These are phyloP conservation scores for Clanis bilineata DNA, from an alignment of 2,888 invertebrate species.

Conservation along the genomic window DNA sequence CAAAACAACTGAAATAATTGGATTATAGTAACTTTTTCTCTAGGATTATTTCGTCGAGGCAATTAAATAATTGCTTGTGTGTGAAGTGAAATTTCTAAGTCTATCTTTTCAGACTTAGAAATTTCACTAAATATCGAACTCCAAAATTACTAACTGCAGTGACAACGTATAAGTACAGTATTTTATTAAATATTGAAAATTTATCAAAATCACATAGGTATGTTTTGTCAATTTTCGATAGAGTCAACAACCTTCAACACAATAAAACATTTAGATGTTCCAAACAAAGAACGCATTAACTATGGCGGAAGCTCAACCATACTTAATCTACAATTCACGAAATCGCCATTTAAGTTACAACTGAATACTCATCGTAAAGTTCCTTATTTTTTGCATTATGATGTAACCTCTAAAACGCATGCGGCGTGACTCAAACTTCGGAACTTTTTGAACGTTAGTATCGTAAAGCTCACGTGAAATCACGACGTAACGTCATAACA, in stretches of 20 bases:
- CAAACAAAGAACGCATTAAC: neutral
- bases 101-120: too few species aligned
- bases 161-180: too few species aligned
- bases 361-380: neutral
- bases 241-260: neutral
- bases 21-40: too few species aligned
- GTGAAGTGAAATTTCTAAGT: too few species aligned
- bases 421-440: neutral
- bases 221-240: neutral
- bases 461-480: constrained; percentile 18
- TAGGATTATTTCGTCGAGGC: too few species aligned
- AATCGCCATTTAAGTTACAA: neutral
- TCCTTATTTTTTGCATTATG: constrained; percentile 11
- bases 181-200: too few species aligned
- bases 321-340: neutral
- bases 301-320: neutral
- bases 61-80: too few species aligned
- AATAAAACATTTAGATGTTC: neutral
- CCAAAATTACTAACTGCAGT: too few species aligned
- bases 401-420: constrained; percentile 16
- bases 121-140: too few species aligned
- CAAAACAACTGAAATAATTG: too few species aligned
- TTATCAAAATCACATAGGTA: too few species aligned
- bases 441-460: constrained; percentile 12
- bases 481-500: constrained; percentile 15